phyloP scores from a whole-genome alignment of 2,888 invertebrate species.

The Apamea monoglypha region DNA sequence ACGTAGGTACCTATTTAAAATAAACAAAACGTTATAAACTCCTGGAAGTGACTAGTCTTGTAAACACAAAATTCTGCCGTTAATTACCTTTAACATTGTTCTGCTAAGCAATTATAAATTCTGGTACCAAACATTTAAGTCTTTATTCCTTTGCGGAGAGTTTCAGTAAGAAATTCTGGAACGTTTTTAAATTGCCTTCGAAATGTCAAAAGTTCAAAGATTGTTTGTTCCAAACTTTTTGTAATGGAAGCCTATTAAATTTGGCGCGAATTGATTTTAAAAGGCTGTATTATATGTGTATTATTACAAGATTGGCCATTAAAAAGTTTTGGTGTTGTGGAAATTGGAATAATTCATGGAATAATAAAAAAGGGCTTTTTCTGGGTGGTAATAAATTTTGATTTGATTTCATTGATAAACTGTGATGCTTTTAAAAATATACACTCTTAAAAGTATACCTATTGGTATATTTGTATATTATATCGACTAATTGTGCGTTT shows the following conservation, averaged over 20 bases:
- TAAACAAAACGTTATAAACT: slow-evolving; percentile 38
- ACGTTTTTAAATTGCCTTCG: slow-evolving; percentile 40
- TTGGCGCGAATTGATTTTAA: slow-evolving; percentile 29
- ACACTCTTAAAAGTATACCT: background rate
- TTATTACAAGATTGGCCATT: slow-evolving; percentile 28
- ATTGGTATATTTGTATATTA: no score
- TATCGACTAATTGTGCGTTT: no score
- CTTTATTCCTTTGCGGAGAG: slow-evolving; percentile 6
- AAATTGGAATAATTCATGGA: background rate
- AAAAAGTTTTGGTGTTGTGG: background rate
- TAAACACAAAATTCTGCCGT: slow-evolving; percentile 11
- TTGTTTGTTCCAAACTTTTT: slow-evolving; percentile 43
- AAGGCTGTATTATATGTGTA: slow-evolving; percentile 9
- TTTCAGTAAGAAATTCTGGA: slow-evolving; percentile 14
- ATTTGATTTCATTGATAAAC: background rate
- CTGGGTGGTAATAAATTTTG: slow-evolving; percentile 5
- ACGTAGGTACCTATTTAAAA: slow-evolving; percentile 27
- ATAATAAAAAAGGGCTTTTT: background rate
- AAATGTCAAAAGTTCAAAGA: slow-evolving; percentile 49
- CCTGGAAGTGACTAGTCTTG: slow-evolving; percentile 24
- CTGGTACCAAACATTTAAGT: background rate
- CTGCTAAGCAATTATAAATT: slow-evolving; percentile 14
- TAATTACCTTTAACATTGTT: slow-evolving; percentile 24
- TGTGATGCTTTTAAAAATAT: slow-evolving; percentile 4
- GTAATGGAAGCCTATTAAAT: slow-evolving; percentile 48